Evolutionary conservation across 2,888 invertebrate genomes (phyloP), one percentile per base, ranked within the genome.

Genomic region (Rotaria macrura): DNA sequence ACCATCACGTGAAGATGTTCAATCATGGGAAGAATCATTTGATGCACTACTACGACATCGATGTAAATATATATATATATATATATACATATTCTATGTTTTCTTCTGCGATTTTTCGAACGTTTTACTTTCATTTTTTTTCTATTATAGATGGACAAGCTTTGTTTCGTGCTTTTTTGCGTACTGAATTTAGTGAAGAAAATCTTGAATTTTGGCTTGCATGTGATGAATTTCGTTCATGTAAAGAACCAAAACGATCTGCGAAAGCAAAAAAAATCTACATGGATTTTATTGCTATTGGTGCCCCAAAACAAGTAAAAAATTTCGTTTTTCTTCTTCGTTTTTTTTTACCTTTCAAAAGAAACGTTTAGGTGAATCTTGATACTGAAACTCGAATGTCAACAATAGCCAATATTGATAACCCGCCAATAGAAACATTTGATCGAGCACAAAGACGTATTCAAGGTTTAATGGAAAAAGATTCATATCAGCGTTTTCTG

Each of bases 121-220:
- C 17, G 86, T 85, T 85, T 87, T 85, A 86, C 86, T 87, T 49
- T 85, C 88, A 89, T 47, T 47, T 85, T 85, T 87, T 85, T 85
- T 86, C 87, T 49, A 85, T 88, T 89, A 65, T 90, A 93, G 93
- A 91, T 89, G 93, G 92, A 12, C 89, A 92, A 87, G 91, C 92
- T 34, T 88, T 93, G 83, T 93, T 93, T 89, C 90, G 91, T 85
- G 92, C 91, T 14, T 93, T 93, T 88, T 89, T 93, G 14, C 90
- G 91, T 87, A 90, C 92, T 2, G 93, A 93, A 88, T 92, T 92
- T 88, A 92, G 92, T 88, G 92, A 93, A 87, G 93, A 93, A 88
- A 93, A 93, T 88, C 90, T 93, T 47, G 93, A 93, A 87, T 93
- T 93, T 88, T 93, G 92, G 92, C 89, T 92, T 29, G 92, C 92